Percentiles rank a stretch among this genome's conserved stretches.
Evolutionary conservation across 2,888 invertebrate species (phyloP).

Genomic region (Agrenia bidenticulata): DNA sequence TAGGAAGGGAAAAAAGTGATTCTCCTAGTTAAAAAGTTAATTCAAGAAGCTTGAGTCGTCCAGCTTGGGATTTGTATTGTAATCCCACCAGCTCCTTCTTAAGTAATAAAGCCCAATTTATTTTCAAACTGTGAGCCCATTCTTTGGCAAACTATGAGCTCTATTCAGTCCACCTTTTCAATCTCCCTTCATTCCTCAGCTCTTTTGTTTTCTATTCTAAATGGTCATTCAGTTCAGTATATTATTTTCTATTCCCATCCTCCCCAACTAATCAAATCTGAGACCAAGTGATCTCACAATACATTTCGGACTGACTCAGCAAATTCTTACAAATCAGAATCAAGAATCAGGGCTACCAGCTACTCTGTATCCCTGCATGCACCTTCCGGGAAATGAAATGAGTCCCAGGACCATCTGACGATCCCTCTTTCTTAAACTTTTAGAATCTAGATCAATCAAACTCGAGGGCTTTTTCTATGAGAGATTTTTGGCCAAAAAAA

Average conservation of each 20-base stretch:
- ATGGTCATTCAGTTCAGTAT: slow-evolving; percentile 14
- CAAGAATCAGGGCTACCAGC: background rate
- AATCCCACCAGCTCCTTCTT: no score
- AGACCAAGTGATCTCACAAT: slow-evolving; percentile 11
- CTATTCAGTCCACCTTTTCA: slow-evolving; percentile 9
- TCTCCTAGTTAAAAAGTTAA: no score
- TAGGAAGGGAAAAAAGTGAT: no score
- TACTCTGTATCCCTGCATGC: background rate
- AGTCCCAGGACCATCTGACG: background rate
- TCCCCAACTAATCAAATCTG: slow-evolving; percentile 13
- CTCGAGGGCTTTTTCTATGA: no score
- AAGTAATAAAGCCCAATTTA: slow-evolving; percentile 20
- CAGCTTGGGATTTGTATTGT: no score
- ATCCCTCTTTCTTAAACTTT: background rate
- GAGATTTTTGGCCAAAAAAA: no score
- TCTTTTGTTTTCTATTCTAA: slow-evolving; percentile 20
- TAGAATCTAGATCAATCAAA: no score
- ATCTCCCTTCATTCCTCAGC: slow-evolving; percentile 5
- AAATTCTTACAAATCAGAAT: slow-evolving; percentile 11
- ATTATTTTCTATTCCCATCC: background rate
- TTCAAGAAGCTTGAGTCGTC: no score
- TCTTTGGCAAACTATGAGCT: slow-evolving; percentile 7
- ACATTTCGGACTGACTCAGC: slow-evolving; percentile 13
- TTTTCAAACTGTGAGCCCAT: slow-evolving; percentile 20
- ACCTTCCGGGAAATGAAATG: slow-evolving; percentile 18